A percentile compares a stretch with the other conserved stretches of the same genome.
Evolutionary conservation across 2,113 vertebrate species (phyloP).

Genomic region (Chaenogobius annularis): DNA sequence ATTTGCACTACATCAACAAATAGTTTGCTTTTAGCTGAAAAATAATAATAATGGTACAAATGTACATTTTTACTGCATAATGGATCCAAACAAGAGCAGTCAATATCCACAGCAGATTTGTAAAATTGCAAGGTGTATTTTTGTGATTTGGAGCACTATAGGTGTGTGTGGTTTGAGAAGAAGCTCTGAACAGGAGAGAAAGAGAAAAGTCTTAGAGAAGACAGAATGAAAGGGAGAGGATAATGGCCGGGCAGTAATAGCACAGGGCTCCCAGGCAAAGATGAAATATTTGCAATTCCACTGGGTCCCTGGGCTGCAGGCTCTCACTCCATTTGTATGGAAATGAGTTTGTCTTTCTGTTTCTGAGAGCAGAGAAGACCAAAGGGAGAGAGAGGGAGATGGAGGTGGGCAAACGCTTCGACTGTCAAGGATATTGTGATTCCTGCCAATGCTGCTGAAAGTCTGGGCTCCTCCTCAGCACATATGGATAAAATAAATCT

Average conservation of each 20-base stretch:
- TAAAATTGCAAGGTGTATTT: constrained; percentile 15
- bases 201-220: constrained; percentile 31
- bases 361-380: constrained; percentile 57
- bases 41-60: background rate
- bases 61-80: background rate
- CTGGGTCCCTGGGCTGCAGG: constrained; percentile 73
- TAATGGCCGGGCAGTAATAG: constrained; percentile 71
- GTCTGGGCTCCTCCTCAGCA: constrained; percentile 47
- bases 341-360: constrained; percentile 80
- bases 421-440: constrained; percentile 67
- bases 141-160: constrained; percentile 27
- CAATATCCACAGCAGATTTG: constrained; percentile 14
- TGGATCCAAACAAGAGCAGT: background rate
- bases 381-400: constrained; percentile 39
- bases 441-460: constrained; percentile 65
- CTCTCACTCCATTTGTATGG: constrained; percentile 83
- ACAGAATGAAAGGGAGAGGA: constrained; percentile 57
- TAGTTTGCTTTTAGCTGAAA: background rate
- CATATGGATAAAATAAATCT: constrained; percentile 73
- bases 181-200: constrained; percentile 20
- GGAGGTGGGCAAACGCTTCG: constrained; percentile 50
- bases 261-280: constrained; percentile 70
- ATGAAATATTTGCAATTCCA: constrained; percentile 84
- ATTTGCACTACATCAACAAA: too few species aligned
- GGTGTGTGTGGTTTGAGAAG: constrained; percentile 32